Base-by-base conservation (phyloP, 2,888 invertebrate genomes). In the Mechanitis mazaeus region DNA sequence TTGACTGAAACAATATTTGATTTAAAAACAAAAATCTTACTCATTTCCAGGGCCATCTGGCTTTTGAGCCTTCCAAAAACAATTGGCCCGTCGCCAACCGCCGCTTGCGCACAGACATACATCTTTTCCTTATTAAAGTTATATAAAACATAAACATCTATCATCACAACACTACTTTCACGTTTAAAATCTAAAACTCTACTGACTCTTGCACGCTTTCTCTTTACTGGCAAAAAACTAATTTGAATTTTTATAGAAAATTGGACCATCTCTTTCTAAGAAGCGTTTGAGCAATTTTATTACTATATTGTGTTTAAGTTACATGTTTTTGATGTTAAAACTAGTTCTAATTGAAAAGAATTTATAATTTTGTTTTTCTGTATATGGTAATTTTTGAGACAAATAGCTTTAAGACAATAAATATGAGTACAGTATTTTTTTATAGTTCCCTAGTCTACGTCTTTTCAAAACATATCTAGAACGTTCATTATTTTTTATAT, bases 201-300 rank as follows among this genome's bases (percentile, higher is more conserved):
- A 88, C 89, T 88, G 84, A 74, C 76, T 70, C 69, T 61, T 63
- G 56, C 42, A 58, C 64, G 85, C 88, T 90, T 90, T 90, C 90
- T 87, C 87, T 87, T 84, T 76, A 68, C 76, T 65, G 64, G 84
- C 84, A 74, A 83, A 88, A 89, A 87, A 82, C 81, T 85, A 74
- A 87, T 90, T 90, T 90, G 83, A 88, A 90, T 90, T 83, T 84
- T 80, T 71, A 83, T 81, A 80, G 80, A 84, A 84, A 87, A 85
- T 80, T 87, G 83, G 85, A 83, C 79, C 84, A 84, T 68, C 68
- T 66, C 66, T 76, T 86, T 87, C 87, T 80, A 71, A 72, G 87
- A 86, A 86, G 65, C 70, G 71, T 65, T 66, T 73, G 78, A 75
- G 74, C 74, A 76, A 68, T 65, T 71, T 75, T 72, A 70, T 66